Evolutionary conservation across 2,113 vertebrate species (phyloP).

Genomic region (Callocephalon fimbriatum): DNA sequence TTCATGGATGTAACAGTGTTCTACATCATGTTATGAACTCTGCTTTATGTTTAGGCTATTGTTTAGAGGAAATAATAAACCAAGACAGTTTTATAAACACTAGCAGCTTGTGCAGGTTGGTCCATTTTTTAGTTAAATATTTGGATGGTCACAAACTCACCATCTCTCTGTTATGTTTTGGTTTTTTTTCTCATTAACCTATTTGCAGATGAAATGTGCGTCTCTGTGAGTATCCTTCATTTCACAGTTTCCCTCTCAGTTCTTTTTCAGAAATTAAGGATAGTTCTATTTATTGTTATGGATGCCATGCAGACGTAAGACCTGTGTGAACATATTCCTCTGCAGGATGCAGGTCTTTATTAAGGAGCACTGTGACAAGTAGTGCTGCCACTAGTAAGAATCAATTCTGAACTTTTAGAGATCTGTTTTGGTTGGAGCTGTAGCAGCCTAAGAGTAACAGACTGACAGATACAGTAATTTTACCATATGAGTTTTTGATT

Average conservation of each 20-base stretch:
- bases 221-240: not conserved
- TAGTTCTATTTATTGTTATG: not conserved
- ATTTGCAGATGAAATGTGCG: not conserved
- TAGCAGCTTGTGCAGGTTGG: not conserved
- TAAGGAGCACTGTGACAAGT: not conserved
- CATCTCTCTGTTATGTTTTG: not conserved
- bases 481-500: not conserved
- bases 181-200: not conserved
- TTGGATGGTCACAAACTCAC: not conserved
- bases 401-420: not conserved
- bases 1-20: not conserved
- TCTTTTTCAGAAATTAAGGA: not conserved
- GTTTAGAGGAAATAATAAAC: not conserved
- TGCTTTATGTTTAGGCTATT: not conserved
- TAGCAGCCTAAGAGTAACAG: not conserved
- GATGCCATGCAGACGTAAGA: not conserved
- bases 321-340: not conserved
- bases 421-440: not conserved
- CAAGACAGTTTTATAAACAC: not conserved
- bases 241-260: fast-evolving
- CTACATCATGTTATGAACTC: not conserved
- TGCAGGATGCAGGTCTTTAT: not conserved
- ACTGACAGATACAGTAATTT: not conserved
- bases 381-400: not conserved
- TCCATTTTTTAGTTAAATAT: not conserved